phyloP scores from a whole-genome alignment of 2,113 vertebrate species.

The Corythaeola cristata region DNA sequence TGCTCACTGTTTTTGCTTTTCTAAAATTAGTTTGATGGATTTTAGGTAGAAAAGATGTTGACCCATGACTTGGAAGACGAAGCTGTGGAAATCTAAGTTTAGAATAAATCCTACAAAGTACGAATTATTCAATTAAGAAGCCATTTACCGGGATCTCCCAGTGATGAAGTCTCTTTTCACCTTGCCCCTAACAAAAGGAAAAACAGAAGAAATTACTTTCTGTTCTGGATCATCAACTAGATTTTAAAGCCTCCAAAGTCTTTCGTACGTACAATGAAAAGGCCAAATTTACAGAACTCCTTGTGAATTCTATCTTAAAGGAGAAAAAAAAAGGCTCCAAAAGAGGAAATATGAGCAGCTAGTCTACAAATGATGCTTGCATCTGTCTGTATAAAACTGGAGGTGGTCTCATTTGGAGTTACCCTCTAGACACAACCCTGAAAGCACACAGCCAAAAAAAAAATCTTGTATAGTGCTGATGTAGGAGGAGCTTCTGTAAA shows the following conservation, averaged over 20 bases:
- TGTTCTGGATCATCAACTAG: neutral
- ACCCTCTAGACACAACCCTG: neutral
- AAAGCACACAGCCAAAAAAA: neutral
- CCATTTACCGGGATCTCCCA: conserved; percentile 73
- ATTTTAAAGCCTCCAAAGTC: neutral
- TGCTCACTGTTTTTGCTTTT: neutral
- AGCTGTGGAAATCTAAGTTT: neutral
- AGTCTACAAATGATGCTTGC: neutral
- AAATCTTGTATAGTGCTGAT: neutral
- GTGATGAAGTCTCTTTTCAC: conserved; percentile 61
- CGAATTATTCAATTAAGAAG: conserved; percentile 41
- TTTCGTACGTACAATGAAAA: neutral
- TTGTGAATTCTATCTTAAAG: neutral
- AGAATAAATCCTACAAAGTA: neutral
- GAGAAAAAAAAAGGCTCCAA: neutral
- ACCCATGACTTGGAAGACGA: neutral
- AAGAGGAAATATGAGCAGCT: neutral
- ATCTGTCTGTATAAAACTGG: neutral
- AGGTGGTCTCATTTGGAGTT: neutral
- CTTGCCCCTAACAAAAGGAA: conserved; percentile 62
- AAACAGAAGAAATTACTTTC: conserved; percentile 16
- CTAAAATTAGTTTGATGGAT: neutral
- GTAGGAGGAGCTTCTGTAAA: neutral
- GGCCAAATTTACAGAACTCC: neutral
- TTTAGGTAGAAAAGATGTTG: neutral